Conservation (phyloP, 2,888 invertebrate species). For the Branchellion lobata region DNA sequence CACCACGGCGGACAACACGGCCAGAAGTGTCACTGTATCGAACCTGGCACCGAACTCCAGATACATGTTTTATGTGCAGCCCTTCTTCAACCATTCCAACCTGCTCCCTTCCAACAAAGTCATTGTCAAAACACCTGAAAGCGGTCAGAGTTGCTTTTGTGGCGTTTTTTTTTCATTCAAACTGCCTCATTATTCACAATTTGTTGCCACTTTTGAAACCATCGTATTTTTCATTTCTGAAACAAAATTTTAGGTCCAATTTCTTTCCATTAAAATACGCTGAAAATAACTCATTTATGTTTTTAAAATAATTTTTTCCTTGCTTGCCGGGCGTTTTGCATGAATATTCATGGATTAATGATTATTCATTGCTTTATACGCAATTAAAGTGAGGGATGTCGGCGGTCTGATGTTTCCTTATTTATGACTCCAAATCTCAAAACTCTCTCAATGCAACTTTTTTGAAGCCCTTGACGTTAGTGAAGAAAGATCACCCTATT, state of each 20-base stretch:
- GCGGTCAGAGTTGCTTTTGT: slow-evolving; percentile 66
- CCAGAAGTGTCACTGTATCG: slow-evolving; percentile 63
- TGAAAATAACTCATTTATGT: neutral
- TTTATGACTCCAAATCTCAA: no score
- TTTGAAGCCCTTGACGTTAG: no score
- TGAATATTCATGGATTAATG: no score
- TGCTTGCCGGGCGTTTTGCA: no score
- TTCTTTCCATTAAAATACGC: neutral
- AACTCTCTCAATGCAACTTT: no score
- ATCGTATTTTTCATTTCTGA: slow-evolving; percentile 1
- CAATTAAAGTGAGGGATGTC: no score
- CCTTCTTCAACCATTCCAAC: slow-evolving; percentile 83
- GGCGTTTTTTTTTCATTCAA: neutral
- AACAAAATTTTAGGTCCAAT: neutral
- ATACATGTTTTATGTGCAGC: slow-evolving; percentile 88
- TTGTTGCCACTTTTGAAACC: neutral
- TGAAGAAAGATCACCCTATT: no score
- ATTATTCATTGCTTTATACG: no score
- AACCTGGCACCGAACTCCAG: slow-evolving; percentile 79
- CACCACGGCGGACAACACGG: slow-evolving; percentile 64
- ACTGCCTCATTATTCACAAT: neutral
- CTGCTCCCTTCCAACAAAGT: slow-evolving; percentile 84
- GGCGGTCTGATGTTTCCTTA: no score
- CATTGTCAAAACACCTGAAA: slow-evolving; percentile 79
- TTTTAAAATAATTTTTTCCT: no score